Evolutionary conservation across 2,797 vertebrate species (phyloP).

Genomic region (Myripristis murdjan): DNA sequence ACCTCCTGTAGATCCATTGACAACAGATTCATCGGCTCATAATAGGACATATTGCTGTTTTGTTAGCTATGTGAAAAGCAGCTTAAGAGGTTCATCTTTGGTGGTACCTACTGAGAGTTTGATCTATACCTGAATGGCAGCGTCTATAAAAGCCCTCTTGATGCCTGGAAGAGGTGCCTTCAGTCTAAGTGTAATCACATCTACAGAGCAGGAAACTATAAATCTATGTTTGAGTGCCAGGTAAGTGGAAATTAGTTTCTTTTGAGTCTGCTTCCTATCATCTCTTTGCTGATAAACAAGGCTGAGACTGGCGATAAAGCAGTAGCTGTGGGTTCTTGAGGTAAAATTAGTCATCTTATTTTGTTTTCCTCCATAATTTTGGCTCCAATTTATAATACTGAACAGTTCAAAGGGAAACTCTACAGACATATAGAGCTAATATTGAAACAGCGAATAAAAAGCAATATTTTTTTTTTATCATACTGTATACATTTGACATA

Average conservation of each 20-base stretch:
- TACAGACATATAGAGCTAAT: no score
- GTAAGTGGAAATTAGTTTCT: constrained; percentile 66
- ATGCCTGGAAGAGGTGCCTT: constrained; percentile 58
- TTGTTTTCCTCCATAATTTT: background rate
- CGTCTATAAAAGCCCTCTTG: constrained; percentile 59
- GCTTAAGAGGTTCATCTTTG: constrained; percentile 66
- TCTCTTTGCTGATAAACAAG: constrained; percentile 40
- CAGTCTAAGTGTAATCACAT: constrained; percentile 65
- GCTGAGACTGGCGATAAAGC: constrained; percentile 38
- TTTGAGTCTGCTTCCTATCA: constrained; percentile 59
- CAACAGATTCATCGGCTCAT: constrained; percentile 63
- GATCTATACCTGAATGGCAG: constrained; percentile 59
- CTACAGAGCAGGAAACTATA: constrained; percentile 71
- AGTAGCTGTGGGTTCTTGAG: constrained; percentile 28
- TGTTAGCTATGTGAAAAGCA: constrained; percentile 69
- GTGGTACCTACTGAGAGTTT: constrained; percentile 65
- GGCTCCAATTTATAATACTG: constrained; percentile 13
- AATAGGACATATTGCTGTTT: constrained; percentile 64
- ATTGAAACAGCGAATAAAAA: no score
- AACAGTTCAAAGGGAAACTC: no score
- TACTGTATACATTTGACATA: no score
- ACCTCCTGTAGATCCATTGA: constrained; percentile 66
- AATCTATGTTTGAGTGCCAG: constrained; percentile 68
- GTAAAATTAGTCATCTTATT: constrained; percentile 14
- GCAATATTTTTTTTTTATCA: no score